Conservation (phyloP, 2,888 invertebrate genomes). For the Trichopria drosophilae region DNA sequence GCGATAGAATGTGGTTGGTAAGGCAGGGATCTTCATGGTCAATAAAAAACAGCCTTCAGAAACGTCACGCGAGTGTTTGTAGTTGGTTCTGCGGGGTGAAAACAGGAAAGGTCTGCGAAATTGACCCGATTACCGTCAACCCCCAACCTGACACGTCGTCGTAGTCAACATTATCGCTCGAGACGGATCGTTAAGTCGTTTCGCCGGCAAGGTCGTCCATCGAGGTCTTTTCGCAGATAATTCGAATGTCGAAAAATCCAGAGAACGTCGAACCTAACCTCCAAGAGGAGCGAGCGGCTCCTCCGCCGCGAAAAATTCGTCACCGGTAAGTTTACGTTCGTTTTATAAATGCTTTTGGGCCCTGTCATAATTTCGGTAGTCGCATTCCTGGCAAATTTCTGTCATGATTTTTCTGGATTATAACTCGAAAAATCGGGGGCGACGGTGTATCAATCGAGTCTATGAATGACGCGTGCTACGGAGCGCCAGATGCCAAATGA, state of each 20-base stretch:
- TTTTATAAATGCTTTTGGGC: neutral
- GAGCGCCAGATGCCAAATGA: neutral
- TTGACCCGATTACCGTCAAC: too few relatives aligned
- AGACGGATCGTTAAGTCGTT: too few relatives aligned
- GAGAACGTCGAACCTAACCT: constrained; percentile 51
- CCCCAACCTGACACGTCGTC: constrained; percentile 7
- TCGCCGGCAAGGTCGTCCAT: constrained; percentile 14
- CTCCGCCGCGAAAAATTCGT: constrained; percentile 53
- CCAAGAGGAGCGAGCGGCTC: constrained; percentile 45
- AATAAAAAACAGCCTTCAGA: too few relatives aligned
- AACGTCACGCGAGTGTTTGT: too few relatives aligned
- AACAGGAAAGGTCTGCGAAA: too few relatives aligned
- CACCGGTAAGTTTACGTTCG: constrained; percentile 51
- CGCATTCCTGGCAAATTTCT: neutral
- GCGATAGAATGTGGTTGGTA: too few relatives aligned
- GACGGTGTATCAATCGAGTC: neutral
- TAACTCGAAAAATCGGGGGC: constrained; percentile 10
- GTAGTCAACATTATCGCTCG: constrained; percentile 16
- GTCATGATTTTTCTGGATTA: constrained; percentile 23
- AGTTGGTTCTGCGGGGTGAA: too few relatives aligned
- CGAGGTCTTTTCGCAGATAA: constrained; percentile 30
- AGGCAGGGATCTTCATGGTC: too few relatives aligned
- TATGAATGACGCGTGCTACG: neutral
- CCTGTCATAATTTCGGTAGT: constrained; percentile 2
- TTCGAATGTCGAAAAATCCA: constrained; percentile 52